Evolutionary conservation across 2,888 invertebrate genomes (phyloP).

Genomic region (Papilio protenor): DNA sequence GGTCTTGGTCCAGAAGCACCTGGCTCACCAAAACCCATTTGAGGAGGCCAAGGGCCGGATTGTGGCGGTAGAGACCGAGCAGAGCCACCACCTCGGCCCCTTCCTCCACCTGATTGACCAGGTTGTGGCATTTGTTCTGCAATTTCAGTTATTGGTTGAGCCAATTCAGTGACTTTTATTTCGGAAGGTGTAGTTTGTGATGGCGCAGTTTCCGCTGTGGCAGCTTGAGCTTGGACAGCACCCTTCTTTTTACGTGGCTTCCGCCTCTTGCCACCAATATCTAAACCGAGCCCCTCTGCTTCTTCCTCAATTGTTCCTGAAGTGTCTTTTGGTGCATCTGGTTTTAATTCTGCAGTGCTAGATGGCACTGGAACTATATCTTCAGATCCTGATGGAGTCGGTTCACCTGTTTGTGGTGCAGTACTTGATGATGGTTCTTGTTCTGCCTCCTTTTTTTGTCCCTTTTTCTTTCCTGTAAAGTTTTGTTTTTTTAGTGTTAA

Average conservation of each 20-base stretch:
- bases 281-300: constrained; percentile 48
- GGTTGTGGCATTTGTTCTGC: constrained; percentile 12
- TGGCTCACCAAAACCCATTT: neutral
- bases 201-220: constrained; percentile 31
- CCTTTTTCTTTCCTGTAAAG: constrained; percentile 41
- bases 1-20: neutral
- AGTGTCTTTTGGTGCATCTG: constrained; percentile 42
- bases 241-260: constrained; percentile 56
- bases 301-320: constrained; percentile 49
- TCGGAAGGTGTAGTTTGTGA: constrained; percentile 2
- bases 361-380: constrained; percentile 14
- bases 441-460: constrained; percentile 23
- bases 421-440: constrained; percentile 27
- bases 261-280: constrained; percentile 51
- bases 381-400: constrained; percentile 27
- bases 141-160: neutral
- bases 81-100: neutral
- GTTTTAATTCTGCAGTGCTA: constrained; percentile 26
- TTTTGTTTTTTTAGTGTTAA: neutral
- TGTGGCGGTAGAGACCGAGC: no score
- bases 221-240: constrained; percentile 37
- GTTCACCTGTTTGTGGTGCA: constrained; percentile 25
- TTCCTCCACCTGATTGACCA: neutral
- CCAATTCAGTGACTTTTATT: neutral
- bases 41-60: neutral